Evolutionary conservation across 1,140 invertebrate genomes (phyloP).

Genomic region (Oryctes rhinoceros): DNA sequence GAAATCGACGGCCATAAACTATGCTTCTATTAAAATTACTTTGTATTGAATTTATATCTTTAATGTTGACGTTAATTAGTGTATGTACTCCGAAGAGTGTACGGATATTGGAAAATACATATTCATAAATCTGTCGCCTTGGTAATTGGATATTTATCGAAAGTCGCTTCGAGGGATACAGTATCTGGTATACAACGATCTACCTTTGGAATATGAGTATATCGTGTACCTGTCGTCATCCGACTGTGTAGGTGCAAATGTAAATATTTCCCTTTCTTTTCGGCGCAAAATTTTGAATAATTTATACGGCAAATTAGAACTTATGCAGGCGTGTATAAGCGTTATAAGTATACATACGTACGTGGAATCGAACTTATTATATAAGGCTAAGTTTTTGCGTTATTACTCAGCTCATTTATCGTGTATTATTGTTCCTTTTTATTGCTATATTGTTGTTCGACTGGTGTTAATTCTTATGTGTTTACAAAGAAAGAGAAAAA

Average conservation of each 20-base stretch:
- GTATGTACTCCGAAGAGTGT: not conserved
- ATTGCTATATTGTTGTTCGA: too few relatives aligned
- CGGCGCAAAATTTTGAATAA: not conserved
- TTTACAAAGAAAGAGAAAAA: too few relatives aligned
- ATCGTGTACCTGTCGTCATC: not conserved
- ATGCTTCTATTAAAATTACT: conserved; percentile 11
- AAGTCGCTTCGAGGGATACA: not conserved
- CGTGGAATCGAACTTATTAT: too few relatives aligned
- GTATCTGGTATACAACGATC: not conserved
- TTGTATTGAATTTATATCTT: conserved; percentile 2
- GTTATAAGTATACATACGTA: too few relatives aligned
- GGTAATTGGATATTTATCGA: conserved; percentile 18
- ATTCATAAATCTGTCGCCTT: conserved; percentile 18
- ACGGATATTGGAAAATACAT: not conserved
- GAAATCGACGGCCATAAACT: not conserved
- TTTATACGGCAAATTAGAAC: not conserved
- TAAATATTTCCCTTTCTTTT: conserved; percentile 11
- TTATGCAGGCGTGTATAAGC: not conserved
- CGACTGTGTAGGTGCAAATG: not conserved
- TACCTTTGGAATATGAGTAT: not conserved
- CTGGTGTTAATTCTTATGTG: too few relatives aligned
- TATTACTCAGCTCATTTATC: too few relatives aligned
- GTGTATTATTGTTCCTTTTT: too few relatives aligned
- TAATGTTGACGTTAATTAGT: conserved; percentile 1
- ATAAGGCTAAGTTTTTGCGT: too few relatives aligned